Evolutionary conservation across 35 echinoderm and acorn worm species (phyloP), one percentile per base, ranked within the genome.

Genomic region (Patiria miniata): DNA sequence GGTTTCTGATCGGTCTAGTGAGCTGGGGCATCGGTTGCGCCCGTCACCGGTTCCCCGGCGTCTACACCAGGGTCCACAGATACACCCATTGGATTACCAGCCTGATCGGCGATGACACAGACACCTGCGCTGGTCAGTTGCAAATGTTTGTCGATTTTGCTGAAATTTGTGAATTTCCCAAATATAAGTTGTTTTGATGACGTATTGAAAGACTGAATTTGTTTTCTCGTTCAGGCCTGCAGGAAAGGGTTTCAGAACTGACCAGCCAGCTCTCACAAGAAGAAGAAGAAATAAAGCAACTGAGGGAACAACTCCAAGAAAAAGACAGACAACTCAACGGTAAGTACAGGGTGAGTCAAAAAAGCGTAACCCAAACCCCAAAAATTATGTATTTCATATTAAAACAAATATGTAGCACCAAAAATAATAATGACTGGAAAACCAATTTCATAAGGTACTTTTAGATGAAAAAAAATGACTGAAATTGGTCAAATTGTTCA

Each of bases 11-110:
- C 39, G 95, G 95, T 40, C 60, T 97, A 0, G 95, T 97, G 16
- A 97, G 95, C 52, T 97, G 95, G 95, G 95, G 95, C 34, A 79
- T 93, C 34, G 95, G 91, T 6, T 97, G 95, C 68, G 95, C 88
- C 0, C 26, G 81, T 18, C 84, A 88, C 37, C 21, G 77, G 2
- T 73, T 51, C 28, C 95, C 95, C 21, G 95, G 95, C 0, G 95
- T 97, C 16, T 97, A 97, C 39, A 93, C 91, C n/a, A 39, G 88
- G 37, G 95, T 97, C 0, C 77, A 86, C 19, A 61, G 91, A 5
- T 97, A 93, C 73, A 84, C 88, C 19, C 73, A 86, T 12, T 97
- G 95, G 95, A 97, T 93, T 21, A 81, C 77, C 23, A 85, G 90
- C n/a, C 80, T 81, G 16, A 88, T 93, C 28, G 53, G 87, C 14